Conservation (phyloP, 35 echinoderm and acorn worm species). For the Eucidaris tribuloides region DNA sequence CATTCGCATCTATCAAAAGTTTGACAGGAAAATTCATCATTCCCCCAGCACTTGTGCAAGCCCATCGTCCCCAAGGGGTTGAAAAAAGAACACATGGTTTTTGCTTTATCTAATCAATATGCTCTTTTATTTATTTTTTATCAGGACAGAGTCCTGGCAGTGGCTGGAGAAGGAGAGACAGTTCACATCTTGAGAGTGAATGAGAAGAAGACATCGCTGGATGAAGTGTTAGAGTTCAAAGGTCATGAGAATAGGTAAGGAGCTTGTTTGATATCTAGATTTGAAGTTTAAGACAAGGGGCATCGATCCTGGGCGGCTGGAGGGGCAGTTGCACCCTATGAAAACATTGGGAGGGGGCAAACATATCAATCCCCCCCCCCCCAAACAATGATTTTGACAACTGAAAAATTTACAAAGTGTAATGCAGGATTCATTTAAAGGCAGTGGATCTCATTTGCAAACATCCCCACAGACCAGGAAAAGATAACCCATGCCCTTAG, state of each 20-base stretch:
- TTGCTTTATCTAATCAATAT: not conserved
- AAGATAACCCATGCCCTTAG: too few species aligned
- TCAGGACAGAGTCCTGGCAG: slow-evolving; percentile 69
- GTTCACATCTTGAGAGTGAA: slow-evolving; percentile 53
- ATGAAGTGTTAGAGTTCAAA: slow-evolving; percentile 31
- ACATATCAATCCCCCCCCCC: not conserved
- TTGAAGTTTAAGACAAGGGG: not conserved
- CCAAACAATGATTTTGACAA: too few species aligned
- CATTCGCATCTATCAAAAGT: too few species aligned
- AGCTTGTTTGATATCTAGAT: not conserved
- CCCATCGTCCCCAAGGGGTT: too few species aligned
- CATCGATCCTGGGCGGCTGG: not conserved
- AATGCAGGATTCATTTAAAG: too few species aligned
- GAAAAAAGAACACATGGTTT: too few species aligned
- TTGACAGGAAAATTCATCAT: too few species aligned
- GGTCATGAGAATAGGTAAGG: slow-evolving; percentile 84
- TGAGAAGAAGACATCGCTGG: not conserved
- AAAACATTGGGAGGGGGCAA: too few species aligned
- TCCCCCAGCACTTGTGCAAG: too few species aligned
- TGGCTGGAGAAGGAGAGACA: slow-evolving; percentile 74
- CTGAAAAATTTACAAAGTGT: too few species aligned
- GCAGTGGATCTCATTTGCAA: too few species aligned
- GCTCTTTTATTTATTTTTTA: not conserved
- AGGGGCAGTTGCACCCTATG: not conserved
- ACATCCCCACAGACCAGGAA: too few species aligned